Conservation (phyloP, 2,113 vertebrate genomes). For the Xyrauchen texanus region DNA sequence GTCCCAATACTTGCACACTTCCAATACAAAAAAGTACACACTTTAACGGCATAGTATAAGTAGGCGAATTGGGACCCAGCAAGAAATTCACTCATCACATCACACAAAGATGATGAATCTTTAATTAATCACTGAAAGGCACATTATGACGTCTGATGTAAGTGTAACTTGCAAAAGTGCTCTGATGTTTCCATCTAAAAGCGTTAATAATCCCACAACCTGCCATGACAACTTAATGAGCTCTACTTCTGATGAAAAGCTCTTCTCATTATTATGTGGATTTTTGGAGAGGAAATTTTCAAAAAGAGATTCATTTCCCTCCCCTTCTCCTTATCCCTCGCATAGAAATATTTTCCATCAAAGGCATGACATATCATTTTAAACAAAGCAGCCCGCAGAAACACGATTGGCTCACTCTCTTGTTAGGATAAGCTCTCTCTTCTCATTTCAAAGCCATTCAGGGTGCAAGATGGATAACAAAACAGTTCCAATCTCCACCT, state of each 20-base stretch:
- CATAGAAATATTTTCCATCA: constrained; percentile 52
- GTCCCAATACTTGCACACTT: no score
- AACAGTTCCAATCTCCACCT: constrained; percentile 47
- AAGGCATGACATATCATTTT: constrained; percentile 51
- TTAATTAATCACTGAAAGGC: neutral
- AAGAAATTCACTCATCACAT: neutral
- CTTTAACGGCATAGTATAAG: no score
- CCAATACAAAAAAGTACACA: no score
- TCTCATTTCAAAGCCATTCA: constrained; percentile 45
- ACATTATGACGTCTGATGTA: constrained; percentile 16
- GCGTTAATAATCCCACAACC: constrained; percentile 31
- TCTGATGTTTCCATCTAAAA: constrained; percentile 28
- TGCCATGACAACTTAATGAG: constrained; percentile 53
- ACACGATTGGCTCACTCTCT: constrained; percentile 51
- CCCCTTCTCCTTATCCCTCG: constrained; percentile 41
- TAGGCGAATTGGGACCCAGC: no score
- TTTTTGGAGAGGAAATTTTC: constrained; percentile 39
- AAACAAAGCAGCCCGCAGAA: constrained; percentile 45
- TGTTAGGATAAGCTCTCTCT: constrained; percentile 54
- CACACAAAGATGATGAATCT: neutral
- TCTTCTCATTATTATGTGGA: constrained; percentile 47
- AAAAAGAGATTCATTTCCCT: constrained; percentile 47
- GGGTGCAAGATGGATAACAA: constrained; percentile 33
- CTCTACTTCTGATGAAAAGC: constrained; percentile 49
- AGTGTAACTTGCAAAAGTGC: neutral